Conservation (phyloP, 2,113 vertebrate species). For the Camelus dromedarius region DNA sequence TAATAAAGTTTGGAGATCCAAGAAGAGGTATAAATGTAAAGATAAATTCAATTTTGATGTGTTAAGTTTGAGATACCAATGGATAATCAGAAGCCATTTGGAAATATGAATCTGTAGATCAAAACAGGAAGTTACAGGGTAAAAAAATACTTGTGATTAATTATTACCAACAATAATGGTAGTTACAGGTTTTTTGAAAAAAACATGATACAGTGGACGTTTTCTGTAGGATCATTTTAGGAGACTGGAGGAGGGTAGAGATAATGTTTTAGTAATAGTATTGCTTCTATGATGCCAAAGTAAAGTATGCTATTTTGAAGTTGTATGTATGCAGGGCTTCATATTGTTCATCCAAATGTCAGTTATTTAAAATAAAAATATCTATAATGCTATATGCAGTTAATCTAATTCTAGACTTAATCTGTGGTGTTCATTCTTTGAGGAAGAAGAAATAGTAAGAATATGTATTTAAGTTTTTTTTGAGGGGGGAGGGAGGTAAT, state of each 20-base stretch:
- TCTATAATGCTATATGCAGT: background rate
- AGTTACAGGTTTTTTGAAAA: background rate
- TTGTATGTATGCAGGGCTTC: background rate
- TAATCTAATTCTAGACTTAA: background rate
- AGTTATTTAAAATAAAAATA: background rate
- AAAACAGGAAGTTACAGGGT: background rate
- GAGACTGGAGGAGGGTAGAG: background rate
- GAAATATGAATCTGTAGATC: background rate
- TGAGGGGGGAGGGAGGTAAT: too few species aligned
- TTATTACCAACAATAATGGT: background rate
- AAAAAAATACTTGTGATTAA: background rate
- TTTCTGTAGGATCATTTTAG: background rate
- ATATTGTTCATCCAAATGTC: background rate
- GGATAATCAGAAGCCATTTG: background rate
- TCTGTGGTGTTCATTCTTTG: background rate
- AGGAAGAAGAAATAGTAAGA: background rate
- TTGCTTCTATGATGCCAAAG: background rate
- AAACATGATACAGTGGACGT: background rate
- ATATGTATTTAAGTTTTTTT: background rate
- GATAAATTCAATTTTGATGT: background rate
- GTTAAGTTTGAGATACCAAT: background rate
- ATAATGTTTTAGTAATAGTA: background rate
- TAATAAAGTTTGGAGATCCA: background rate
- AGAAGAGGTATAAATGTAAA: background rate
- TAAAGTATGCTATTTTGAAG: background rate